Evolutionary conservation across 1,140 invertebrate genomes (phyloP), one percentile per base, ranked within the genome.

Genomic region (Drosophila dunni): DNA sequence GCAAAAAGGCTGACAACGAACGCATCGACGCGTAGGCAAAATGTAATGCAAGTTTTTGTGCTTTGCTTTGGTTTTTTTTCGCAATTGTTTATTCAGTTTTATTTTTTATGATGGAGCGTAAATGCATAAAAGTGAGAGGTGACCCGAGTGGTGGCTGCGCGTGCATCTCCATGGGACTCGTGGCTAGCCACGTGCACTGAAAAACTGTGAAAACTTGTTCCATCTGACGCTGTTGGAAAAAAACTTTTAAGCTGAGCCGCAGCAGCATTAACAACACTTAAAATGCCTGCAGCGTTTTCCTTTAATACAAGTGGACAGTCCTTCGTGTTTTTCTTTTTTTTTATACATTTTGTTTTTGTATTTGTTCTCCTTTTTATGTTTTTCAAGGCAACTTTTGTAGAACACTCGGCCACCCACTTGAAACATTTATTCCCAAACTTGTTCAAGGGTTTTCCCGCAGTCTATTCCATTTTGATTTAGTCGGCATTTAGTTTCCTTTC

Each of bases 241-340:
- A 82, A 88, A 88, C 61, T 86, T 86, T 86, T 46, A 33, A 70
- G 68, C 67, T 70, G 63, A 67, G 69, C 75, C 83, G 79, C 83
- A 79, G 70, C 50, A 65, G 79, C 83, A 79, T 86, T 86, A 86
- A 86, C 83, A 86, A 88, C 83, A 86, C 83, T 86, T 86, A 86
- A 86, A 86, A 86, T 86, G 83, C 83, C 83, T 86, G 83, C 83
- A 72, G 83, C 83, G 83, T 86, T 86, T 86, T 86, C 69, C 83
- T 79, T 86, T 86, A 86, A 86, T 79, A 83, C 83, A 79, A 86
- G 79, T 83, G 83, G 82, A 86, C 79, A 82, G 79, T 88, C 79
- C 83, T 65, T 38, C 48, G 46, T 71, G 54, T 61, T 69, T 63
- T 53, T 44, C 48, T 63, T 44, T 56, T 44, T 56, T 58, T 38